Conservation (phyloP, 23 tunicate genomes). For the Ascidia mentula region DNA sequence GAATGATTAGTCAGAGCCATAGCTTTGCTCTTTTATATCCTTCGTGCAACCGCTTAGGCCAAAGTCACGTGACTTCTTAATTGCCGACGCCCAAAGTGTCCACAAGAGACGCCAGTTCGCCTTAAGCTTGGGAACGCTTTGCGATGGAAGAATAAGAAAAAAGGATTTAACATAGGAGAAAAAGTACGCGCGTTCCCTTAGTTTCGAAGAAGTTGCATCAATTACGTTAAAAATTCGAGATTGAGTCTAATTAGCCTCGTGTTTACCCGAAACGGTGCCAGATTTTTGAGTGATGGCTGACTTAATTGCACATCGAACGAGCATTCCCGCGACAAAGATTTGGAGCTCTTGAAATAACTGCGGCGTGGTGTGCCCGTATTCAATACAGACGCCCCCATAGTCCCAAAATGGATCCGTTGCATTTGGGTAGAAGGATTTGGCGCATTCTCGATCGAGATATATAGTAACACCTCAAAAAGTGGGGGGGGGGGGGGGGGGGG, state of each 20-base stretch:
- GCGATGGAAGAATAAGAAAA: too few relatives aligned
- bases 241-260: not conserved
- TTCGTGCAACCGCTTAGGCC: not conserved
- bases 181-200: not conserved
- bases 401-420: not conserved
- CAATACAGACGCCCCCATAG: not conserved
- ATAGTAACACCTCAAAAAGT: too few relatives aligned
- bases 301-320: not conserved
- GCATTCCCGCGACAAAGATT: not conserved
- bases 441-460: too few relatives aligned
- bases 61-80: not conserved
- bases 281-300: not conserved
- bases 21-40: not conserved
- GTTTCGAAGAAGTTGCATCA: not conserved
- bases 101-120: not conserved
- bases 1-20: not conserved
- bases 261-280: too few relatives aligned
- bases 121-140: too few relatives aligned
- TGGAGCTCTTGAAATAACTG: not conserved
- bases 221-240: not conserved
- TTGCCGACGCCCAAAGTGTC: not conserved
- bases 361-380: not conserved
- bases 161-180: too few relatives aligned
- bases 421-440: not conserved
- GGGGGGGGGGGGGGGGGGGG: too few relatives aligned